Base-by-base conservation (phyloP, 35 echinoderm and acorn worm genomes). In the Chiridota heheva region DNA sequence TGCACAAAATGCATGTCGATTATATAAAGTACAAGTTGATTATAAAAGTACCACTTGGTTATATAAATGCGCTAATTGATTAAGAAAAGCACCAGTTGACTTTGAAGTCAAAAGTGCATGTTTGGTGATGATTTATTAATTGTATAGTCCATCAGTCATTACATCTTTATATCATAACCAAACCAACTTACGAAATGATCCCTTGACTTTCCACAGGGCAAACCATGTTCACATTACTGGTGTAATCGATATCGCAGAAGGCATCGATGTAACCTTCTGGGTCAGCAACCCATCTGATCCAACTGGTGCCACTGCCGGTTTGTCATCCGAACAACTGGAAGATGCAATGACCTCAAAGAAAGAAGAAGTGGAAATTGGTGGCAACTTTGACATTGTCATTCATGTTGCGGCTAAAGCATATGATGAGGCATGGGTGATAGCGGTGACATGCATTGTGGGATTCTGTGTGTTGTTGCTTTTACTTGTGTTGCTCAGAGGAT, bases 251-350 rank as follows among this genome's bases (percentile, higher is more conserved):
- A 61, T 69, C 4, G 24, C 18, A 3, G 76, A 82, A 1, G 90
- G 84, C 22, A 36, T 92, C 2, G 77, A 87, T 5, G 90, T 92
- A 0, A 87, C 90, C 36, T 87, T 92, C 53, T 92, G 90, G 90
- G 78, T 92, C 58, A 82, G 57, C 42, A 63, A 92, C 77, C 90
- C 90, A 17, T 76, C 37, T 40, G 90, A 92, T 35, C 55, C 67
- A 0, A 92, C 65, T 8, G 67, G 69, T 20, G 24, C 28, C 8
- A 27, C 35, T 20, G 90, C 90, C 7, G 90, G 44, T 34, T 16
- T 92, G 76, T 66, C 77, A 5, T 63, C 84, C 6, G 38, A 8
- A 1, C 76, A 92, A 58, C 78, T 92, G 22, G 77, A 92, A 37
- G 2, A 31, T 30, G 59, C 71, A 29, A 44, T 92, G 3, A 25